Evolutionary conservation across 2,888 invertebrate genomes (phyloP).

Genomic region (Lingula anatina): DNA sequence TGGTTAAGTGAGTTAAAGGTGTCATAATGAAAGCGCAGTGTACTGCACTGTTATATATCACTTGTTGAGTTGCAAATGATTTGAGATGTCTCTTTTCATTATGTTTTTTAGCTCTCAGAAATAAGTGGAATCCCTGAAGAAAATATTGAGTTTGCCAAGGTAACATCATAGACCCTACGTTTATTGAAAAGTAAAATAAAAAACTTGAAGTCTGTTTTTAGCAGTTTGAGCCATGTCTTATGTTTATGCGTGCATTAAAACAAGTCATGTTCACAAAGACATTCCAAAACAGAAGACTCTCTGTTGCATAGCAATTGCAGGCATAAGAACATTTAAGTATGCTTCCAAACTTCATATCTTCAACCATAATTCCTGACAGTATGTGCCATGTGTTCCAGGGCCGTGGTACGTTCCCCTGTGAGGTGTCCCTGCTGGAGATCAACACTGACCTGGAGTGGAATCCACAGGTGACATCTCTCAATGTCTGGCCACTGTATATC

Average conservation of each 20-base stretch:
- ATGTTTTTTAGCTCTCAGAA: slow-evolving; percentile 52
- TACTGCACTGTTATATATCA: too few species aligned
- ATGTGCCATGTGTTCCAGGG: slow-evolving; percentile 33
- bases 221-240: too few species aligned
- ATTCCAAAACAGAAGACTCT: too few species aligned
- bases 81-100: slow-evolving; percentile 1
- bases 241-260: too few species aligned
- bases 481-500: slow-evolving; percentile 59
- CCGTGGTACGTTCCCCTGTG: slow-evolving; percentile 62
- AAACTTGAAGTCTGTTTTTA: too few species aligned
- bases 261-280: too few species aligned
- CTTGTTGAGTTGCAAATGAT: too few species aligned
- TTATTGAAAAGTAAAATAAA: too few species aligned
- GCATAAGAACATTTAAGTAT: background rate
- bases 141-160: slow-evolving; percentile 62
- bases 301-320: too few species aligned
- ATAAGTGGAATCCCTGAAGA: slow-evolving; percentile 62
- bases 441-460: slow-evolving; percentile 64
- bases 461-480: slow-evolving; percentile 56
- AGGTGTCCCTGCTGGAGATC: slow-evolving; percentile 61
- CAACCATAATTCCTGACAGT: background rate
- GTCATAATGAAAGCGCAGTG: too few species aligned
- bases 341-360: background rate
- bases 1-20: too few species aligned
- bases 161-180: too few species aligned